A percentile compares a stretch with the other conserved stretches of the same genome.
Evolutionary conservation across 53 echinoderm and acorn worm genomes (phyloP).

Genomic region (Apostichopus leukothele): DNA sequence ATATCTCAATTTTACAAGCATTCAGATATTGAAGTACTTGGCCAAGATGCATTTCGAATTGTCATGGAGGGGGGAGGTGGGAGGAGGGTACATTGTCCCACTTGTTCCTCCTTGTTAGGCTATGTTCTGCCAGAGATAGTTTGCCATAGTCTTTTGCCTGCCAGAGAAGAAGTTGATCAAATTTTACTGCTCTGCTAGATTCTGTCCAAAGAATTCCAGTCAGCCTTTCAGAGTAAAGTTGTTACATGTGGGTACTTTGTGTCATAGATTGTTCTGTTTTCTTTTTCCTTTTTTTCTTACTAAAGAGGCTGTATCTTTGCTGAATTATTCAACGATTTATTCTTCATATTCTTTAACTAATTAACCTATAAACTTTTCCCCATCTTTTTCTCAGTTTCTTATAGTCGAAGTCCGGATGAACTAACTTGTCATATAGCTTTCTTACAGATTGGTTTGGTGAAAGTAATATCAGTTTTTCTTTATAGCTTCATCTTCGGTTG

Average conservation of each 20-base stretch:
- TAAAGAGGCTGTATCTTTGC: neutral
- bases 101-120: neutral
- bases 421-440: too few species aligned
- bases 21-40: too few species aligned
- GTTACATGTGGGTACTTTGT: neutral
- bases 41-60: too few species aligned
- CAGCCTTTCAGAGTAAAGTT: neutral
- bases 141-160: neutral
- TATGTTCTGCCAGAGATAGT: neutral
- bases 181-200: neutral
- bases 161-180: neutral
- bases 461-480: too few species aligned
- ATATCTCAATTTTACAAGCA: too few species aligned
- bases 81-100: too few species aligned
- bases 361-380: too few species aligned
- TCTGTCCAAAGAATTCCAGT: conserved; percentile 4
- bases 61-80: too few species aligned
- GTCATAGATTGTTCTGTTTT: neutral
- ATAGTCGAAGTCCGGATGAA: too few species aligned
- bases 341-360: neutral
- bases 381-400: too few species aligned
- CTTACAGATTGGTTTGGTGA: too few species aligned
- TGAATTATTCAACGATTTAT: neutral
- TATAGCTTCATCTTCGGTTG: too few species aligned
- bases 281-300: neutral